Conservation (phyloP, 2,113 vertebrate genomes). For the Apeltes quadracus region DNA sequence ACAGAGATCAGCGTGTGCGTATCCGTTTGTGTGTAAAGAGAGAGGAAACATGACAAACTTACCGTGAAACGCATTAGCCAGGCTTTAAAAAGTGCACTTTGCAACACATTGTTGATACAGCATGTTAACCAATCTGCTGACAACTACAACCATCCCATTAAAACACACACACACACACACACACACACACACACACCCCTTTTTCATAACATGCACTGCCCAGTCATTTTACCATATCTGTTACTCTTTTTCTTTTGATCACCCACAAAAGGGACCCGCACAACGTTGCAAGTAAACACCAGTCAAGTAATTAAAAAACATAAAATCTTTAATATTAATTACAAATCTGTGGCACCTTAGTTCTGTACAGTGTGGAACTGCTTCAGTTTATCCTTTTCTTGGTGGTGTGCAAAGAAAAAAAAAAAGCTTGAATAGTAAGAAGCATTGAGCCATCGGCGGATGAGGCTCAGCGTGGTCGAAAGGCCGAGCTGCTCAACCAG, state of each 20-base stretch:
- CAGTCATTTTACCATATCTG: conserved; percentile 2
- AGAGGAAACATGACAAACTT: conserved; percentile 38
- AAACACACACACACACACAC: conserved; percentile 14
- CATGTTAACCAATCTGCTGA: conserved; percentile 25
- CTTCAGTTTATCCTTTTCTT: background rate
- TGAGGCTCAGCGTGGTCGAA: conserved; percentile 12
- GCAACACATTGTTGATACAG: conserved; percentile 37
- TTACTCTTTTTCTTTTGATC: conserved; percentile 18
- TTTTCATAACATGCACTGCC: conserved; percentile 5
- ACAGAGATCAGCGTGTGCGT: conserved; percentile 23
- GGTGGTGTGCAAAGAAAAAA: background rate
- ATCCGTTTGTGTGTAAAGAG: conserved; percentile 27
- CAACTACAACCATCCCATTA: conserved; percentile 22
- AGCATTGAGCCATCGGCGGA: background rate
- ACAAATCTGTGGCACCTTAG: conserved; percentile 35
- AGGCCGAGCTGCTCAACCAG: conserved; percentile 8
- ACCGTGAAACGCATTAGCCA: conserved; percentile 40
- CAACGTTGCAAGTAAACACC: background rate
- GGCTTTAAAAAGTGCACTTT: conserved; percentile 46
- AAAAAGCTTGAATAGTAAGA: background rate
- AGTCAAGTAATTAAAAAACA: conserved; percentile 55
- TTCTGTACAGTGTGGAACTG: conserved; percentile 24
- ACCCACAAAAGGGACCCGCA: background rate
- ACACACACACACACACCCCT: conserved; percentile 10
- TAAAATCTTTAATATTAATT: conserved; percentile 63